Evolutionary conservation across 1,140 invertebrate genomes (phyloP), one percentile per base, ranked within the genome.

Genomic region (Drosophila oshimai): DNA sequence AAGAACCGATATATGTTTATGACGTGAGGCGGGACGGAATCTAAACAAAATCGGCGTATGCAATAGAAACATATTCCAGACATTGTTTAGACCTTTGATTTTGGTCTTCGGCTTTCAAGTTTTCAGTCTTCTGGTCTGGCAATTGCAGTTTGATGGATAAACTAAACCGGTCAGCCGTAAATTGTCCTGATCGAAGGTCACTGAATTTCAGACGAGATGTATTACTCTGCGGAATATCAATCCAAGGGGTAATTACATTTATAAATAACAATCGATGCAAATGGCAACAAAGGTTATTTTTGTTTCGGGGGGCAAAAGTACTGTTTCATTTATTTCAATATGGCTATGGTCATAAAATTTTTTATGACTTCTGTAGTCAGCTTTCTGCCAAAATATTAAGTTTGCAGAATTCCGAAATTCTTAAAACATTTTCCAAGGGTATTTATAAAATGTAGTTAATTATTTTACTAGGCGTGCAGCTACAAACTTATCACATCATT

Each of bases 21-120:
- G 77, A 80, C 51, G 76, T 67, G 76, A 60, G 60, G 53, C 67
- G 46, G 41, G 41, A 51, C 34, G 37, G 41, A 78, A 67, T 65
- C 79, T 74, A 84, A 83, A 83, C 74, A 83, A 84, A 55, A 34
- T 26, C 33, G 26, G 29, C 60, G 42, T 67, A 50, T 83, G 74
- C 74, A 84, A 50, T 47, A 54, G 74, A 71, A 84, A 84, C 70
- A 83, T 78, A 26, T 83, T 83, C 74, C 79, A 83, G 79, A 83
- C 80, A 84, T 84, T 83, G 79, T 83, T 83, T 78, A 74, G 74
- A 83, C 62, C 74, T 69, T 41, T 57, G 51, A 20, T 47, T 58
- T 70, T 37, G 36, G 47, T 29, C 36, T 49, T 60, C 29, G 20
- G 49, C 55, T 36, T 71, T 77, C 74, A 54, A 29, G 36, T 71